phyloP scores from a whole-genome alignment of 2,797 vertebrate genomes.

The Sphaeramia orbicularis region DNA sequence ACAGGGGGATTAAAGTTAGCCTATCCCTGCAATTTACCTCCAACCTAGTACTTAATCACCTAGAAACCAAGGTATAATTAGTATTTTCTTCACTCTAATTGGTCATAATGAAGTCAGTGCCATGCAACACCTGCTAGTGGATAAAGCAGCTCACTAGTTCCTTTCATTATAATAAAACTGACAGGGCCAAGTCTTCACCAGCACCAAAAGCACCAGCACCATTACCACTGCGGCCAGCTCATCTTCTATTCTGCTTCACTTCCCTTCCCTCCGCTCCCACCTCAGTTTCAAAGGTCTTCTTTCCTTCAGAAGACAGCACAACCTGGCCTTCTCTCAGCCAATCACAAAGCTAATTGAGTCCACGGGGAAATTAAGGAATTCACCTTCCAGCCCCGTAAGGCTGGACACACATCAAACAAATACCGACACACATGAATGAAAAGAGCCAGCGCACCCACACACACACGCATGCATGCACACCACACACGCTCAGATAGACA shows the following conservation, averaged over 20 bases:
- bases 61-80: constrained; percentile 76
- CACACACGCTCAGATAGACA: constrained; percentile 15
- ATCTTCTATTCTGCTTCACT: constrained; percentile 80
- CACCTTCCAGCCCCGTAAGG: constrained; percentile 83
- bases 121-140: constrained; percentile 74
- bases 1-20: constrained; percentile 74
- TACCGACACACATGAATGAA: constrained; percentile 78
- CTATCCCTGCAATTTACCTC: constrained; percentile 78
- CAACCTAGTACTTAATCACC: constrained; percentile 78
- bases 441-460: constrained; percentile 26
- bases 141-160: constrained; percentile 67
- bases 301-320: constrained; percentile 79
- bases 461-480: constrained; percentile 4
- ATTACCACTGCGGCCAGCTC: constrained; percentile 75
- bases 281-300: constrained; percentile 83
- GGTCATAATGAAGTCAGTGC: constrained; percentile 79
- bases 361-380: constrained; percentile 84
- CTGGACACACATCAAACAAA: constrained; percentile 87
- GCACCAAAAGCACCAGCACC: constrained; percentile 48
- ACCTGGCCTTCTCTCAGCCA: constrained; percentile 84
- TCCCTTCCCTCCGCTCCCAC: constrained; percentile 61
- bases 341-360: constrained; percentile 87
- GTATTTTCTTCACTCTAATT: constrained; percentile 82
- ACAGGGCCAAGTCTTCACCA: constrained; percentile 65
- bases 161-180: constrained; percentile 77